A percentile compares a stretch with the other conserved stretches of the same genome.
These are phyloP conservation scores for Barnardius zonarius DNA, from an alignment of 2,113 vertebrate genomes.

Conservation along the genomic window DNA sequence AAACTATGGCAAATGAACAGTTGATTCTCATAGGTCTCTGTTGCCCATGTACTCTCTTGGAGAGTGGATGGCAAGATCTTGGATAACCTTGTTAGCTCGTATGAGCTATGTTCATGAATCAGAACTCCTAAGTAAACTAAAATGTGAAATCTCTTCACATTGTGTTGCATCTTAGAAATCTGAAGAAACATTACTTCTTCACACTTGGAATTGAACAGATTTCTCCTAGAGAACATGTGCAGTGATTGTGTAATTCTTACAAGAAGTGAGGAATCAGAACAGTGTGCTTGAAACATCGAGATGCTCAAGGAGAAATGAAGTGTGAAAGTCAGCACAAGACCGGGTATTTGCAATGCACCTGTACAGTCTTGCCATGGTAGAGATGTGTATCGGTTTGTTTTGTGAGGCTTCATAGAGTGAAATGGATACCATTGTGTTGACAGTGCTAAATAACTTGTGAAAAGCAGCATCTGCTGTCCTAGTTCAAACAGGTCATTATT, in stretches of 20 bases:
- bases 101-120: background rate
- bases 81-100: background rate
- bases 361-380: background rate
- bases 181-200: background rate
- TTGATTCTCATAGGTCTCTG: background rate
- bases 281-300: background rate
- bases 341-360: background rate
- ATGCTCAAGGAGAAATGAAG: background rate
- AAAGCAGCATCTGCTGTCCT: background rate
- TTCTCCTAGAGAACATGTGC: background rate
- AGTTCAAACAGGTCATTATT: background rate
- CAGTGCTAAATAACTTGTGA: background rate
- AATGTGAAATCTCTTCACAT: background rate
- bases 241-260: background rate
- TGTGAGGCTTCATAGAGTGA: background rate
- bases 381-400: background rate
- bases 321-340: background rate
- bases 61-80: background rate
- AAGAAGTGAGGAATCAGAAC: background rate
- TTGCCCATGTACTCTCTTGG: background rate
- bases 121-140: background rate
- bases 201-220: background rate
- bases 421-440: fast-evolving
- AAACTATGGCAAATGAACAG: background rate
- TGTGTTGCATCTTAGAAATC: background rate